Conservation (phyloP, 2,113 vertebrate species). For the Chinchilla lanigera region DNA sequence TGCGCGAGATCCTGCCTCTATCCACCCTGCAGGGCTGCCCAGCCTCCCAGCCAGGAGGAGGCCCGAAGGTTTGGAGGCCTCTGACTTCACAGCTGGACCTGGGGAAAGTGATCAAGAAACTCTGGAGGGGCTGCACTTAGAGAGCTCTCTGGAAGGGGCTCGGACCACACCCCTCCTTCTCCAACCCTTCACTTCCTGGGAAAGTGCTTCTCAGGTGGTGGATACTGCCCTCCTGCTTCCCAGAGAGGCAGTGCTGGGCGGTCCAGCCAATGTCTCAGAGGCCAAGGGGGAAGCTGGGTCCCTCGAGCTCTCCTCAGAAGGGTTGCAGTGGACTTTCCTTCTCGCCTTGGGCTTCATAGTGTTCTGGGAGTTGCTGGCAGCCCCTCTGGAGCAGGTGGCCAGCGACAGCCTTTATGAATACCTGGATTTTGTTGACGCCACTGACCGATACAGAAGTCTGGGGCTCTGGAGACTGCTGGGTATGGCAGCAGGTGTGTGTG, state of each 20-base stretch:
- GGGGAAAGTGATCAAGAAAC: not conserved
- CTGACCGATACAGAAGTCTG: constrained; percentile 86
- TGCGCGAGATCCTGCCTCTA: fast-evolving
- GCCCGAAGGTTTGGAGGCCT: fast-evolving
- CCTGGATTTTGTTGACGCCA: constrained; percentile 92
- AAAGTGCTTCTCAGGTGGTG: not conserved
- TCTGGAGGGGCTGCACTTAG: not conserved
- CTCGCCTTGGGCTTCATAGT: constrained; percentile 85
- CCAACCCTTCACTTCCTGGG: not conserved
- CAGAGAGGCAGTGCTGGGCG: not conserved
- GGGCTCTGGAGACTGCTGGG: constrained; percentile 89
- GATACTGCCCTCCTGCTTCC: not conserved
- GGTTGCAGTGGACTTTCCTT: constrained; percentile 88
- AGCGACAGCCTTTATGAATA: constrained; percentile 94
- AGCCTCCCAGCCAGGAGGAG: not conserved
- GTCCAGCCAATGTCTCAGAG: constrained; percentile 14
- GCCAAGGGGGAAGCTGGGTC: not conserved
- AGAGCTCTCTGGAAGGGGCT: not conserved
- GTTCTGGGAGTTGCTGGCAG: constrained; percentile 88
- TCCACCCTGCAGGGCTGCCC: not conserved
- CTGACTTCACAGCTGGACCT: not conserved
- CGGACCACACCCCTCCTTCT: not conserved
- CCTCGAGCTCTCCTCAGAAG: constrained; percentile 75
- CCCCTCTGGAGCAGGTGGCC: constrained; percentile 88
- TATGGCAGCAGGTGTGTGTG: constrained; percentile 84